Conservation (phyloP, 1,140 invertebrate species). For the Cylas formicarius region DNA sequence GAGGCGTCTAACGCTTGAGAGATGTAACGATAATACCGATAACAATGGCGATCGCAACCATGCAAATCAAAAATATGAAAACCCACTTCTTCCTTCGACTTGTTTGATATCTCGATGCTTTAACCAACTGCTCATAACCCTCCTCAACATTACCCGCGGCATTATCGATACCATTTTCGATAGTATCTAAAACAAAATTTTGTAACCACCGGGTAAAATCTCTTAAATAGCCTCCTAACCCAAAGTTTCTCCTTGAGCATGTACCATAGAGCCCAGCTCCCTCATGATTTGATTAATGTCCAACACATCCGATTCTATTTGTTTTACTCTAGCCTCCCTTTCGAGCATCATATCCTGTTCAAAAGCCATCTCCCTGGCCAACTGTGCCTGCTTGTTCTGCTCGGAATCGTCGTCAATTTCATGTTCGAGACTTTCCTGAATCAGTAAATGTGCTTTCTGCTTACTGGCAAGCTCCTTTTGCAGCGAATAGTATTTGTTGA, state of each 20-base stretch:
- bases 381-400: constrained; percentile 48
- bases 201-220: constrained; percentile 9
- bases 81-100: constrained; percentile 63
- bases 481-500: constrained; percentile 67
- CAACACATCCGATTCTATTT: constrained; percentile 77
- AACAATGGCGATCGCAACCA: no score
- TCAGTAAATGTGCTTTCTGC: constrained; percentile 65
- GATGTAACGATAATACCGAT: no score
- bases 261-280: constrained; percentile 71
- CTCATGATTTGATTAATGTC: constrained; percentile 91
- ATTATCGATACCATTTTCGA: constrained; percentile 80
- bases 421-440: constrained; percentile 40
- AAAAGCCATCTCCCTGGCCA: constrained; percentile 59
- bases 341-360: constrained; percentile 69
- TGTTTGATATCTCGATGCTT: constrained; percentile 69
- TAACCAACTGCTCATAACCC: constrained; percentile 66
- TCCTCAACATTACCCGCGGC: constrained; percentile 69
- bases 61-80: no score
- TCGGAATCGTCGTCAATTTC: constrained; percentile 43
- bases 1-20: no score
- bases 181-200: constrained; percentile 59
- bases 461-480: constrained; percentile 74
- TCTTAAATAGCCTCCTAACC: constrained; percentile 53
- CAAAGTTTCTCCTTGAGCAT: constrained; percentile 73
- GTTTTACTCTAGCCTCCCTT: constrained; percentile 61